Percentiles rank a stretch among this genome's conserved stretches.
phyloP scores from a whole-genome alignment of 2,888 invertebrate genomes.

The Chaitophorus viminalis region DNA sequence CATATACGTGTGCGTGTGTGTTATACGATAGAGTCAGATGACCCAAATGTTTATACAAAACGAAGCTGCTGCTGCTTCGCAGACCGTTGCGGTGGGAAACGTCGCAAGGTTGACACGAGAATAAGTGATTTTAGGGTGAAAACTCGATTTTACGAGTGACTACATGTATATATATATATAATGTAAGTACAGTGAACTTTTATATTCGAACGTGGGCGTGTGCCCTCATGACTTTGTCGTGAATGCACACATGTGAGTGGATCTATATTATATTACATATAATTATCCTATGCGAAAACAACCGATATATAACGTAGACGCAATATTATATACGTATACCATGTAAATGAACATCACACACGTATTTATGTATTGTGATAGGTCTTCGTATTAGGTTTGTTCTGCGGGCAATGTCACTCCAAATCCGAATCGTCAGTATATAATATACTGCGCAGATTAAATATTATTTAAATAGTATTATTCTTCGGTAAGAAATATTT shows the following conservation, averaged over 20 bases:
- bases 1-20: not conserved
- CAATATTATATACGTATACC: too few species aligned
- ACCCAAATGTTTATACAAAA: not conserved
- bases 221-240: not conserved
- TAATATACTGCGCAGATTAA: not conserved
- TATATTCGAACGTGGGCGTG: not conserved
- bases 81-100: not conserved
- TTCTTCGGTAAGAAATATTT: too few species aligned
- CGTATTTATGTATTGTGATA: too few species aligned
- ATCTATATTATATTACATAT: not conserved
- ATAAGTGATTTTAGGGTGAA: slow-evolving; percentile 38
- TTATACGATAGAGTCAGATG: not conserved
- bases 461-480: too few species aligned
- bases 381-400: too few species aligned
- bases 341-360: too few species aligned
- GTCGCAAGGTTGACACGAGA: not conserved
- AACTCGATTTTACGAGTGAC: not conserved
- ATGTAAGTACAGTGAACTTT: not conserved
- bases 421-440: not conserved
- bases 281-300: not conserved
- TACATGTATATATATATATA: not conserved
- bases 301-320: not conserved
- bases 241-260: not conserved
- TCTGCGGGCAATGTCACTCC: too few species aligned
- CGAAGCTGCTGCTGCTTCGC: too few species aligned